Conservation (phyloP, 1,140 invertebrate genomes). For the Leptinotarsa undecemlineata region DNA sequence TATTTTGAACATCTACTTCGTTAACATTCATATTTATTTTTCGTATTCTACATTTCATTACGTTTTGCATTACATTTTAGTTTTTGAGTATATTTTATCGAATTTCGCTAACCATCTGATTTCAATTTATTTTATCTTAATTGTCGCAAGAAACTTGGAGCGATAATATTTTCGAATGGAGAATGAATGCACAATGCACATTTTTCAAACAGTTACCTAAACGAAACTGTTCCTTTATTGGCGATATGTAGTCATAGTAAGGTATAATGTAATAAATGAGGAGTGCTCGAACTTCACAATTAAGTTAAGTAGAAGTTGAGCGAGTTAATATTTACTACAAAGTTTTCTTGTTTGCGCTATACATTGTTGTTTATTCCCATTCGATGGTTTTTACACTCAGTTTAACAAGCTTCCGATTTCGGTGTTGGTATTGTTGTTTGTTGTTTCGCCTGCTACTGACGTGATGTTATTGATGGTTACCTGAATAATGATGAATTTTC, state of each 20-base stretch:
- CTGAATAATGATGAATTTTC: not conserved
- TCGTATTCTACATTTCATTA: too few species aligned
- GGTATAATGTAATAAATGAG: conserved; percentile 18
- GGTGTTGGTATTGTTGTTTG: not conserved
- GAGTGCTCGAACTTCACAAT: conserved; percentile 22
- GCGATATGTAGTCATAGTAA: not conserved
- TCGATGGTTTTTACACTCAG: conserved; percentile 38
- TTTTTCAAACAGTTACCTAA: too few species aligned
- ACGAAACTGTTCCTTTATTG: not conserved
- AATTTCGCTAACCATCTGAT: too few species aligned
- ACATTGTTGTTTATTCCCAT: conserved; percentile 33
- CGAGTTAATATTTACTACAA: conserved; percentile 42
- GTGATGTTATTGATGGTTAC: not conserved
- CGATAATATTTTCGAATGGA: too few species aligned
- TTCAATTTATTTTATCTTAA: too few species aligned
- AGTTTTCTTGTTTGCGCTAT: conserved; percentile 38
- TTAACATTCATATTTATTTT: too few species aligned
- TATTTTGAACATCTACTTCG: too few species aligned
- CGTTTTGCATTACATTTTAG: too few species aligned
- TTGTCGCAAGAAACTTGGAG: too few species aligned
- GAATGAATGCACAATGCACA: too few species aligned
- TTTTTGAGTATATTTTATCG: too few species aligned
- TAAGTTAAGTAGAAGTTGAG: conserved; percentile 32
- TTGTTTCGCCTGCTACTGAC: conserved; percentile 7
- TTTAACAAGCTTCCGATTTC: conserved; percentile 27